Evolutionary conservation across 1,140 invertebrate species (phyloP), one percentile per base, ranked within the genome.

Genomic region (Heliconius hewitsoni): DNA sequence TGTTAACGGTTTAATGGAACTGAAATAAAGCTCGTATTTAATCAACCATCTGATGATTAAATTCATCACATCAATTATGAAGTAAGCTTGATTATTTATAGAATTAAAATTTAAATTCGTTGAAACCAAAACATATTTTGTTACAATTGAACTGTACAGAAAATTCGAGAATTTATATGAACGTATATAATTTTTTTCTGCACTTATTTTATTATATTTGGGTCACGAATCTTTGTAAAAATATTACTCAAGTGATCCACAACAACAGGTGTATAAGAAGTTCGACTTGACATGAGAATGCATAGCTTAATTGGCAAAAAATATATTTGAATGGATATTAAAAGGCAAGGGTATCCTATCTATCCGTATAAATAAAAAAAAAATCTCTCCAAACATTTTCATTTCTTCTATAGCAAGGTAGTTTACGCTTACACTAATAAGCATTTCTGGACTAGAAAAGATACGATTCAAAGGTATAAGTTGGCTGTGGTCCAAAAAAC

Each of bases 401-500:
- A 52, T 52, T 52, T 52, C 2, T 52, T 1, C 50, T 52, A 19
- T 8, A 8, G 55, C n/a, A 23, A 57, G 55, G 70, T 76, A 42
- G 55, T 9, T 27, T 70, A 75, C 19, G 39, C 46, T 23, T 70
- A 70, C n/a, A 19, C 37, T 46, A 42, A 76, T 30, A 76, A 76
- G 74, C 74, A 76, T 76, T 70, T 39, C 66, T 70, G 23, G 23
- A 11, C n/a, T 76, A 42, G 23, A 23, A 57, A 76, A 66, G 74
- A 76, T 46, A 34, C 70, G 57, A 37, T 42, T 66, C 57, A 72
- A 39, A 72, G 57, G 74, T 76, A 76, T 23, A 30, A 70, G 13
- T 70, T 76, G 74, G 74, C 74, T 70, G 57, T 16, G 60, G 16
- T 42, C 74, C 74, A 76, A 39, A 76, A 76, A 76, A 70, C 39